Evolutionary conservation across 92 coral and sea anemone species (phyloP), one percentile per base, ranked within the genome.

Genomic region (Epizoanthus fatuus): DNA sequence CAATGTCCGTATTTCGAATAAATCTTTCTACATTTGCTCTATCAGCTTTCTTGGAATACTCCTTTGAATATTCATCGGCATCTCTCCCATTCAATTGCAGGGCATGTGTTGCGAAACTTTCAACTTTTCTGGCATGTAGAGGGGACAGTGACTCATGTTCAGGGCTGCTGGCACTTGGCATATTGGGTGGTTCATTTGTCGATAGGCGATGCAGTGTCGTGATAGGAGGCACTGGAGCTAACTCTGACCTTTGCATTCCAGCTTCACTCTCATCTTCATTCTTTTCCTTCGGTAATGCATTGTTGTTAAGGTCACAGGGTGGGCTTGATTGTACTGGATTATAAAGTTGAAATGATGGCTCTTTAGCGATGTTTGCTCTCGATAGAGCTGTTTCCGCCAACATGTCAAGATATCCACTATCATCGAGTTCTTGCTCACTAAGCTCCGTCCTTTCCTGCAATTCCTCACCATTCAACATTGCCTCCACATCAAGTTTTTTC

Each of bases 351-450:
- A 57, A 59, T 10, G 75, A 20, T 15, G 91, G 17, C 7, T 86
- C 93, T 40, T 78, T 76, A 9, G 22, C 16, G 35, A 77, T 92
- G 81, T 92, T 95, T 13, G 93, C 96, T 35, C 95, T 87, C 3
- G 98, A 94, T 72, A 97, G 88, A 9, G 99, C 99, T 11, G 99
- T 95, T 77, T 97, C 99, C 2, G 99, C 99, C 47, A 97, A 67
- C 99, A 97, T 95, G 63, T 90, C 96, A 16, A 97, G 91, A 60
- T 93, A 95, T 12, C 93, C 95, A 20, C 87, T 75, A 32, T 93
- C 93, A 51, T 91, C 78, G 13, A 75, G 69, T 25, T 89, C 80
- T 62, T 39, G 53, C 17, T 74, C 69, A 29, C 80, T 80, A 2
- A 84, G 67, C 65, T 68, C 92, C 62, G 12, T 80, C 69, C 87